Base-by-base conservation (phyloP, 2,797 vertebrate species). In the Gambusia yucatana region DNA sequence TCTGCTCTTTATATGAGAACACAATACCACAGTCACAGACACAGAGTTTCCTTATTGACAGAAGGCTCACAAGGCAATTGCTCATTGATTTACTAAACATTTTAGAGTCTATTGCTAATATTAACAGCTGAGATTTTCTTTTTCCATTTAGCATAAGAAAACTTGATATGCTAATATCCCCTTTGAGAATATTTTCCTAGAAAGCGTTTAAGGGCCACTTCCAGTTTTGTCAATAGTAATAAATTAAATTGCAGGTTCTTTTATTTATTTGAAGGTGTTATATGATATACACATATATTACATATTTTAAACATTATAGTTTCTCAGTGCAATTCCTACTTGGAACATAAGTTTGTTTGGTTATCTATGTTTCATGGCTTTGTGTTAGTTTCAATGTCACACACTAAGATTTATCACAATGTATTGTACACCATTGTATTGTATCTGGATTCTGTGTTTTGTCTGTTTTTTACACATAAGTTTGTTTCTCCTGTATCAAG, bases 1-100 rank as follows among this genome's bases (percentile, higher is more conserved):
- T 87, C 80, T 70, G 72, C 77, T 73, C 79, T 77, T 79, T 75
- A 59, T 75, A 76, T 76, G 22, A 39, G 46, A 82, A 76, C 71
- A 78, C 78, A 89, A 73, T 43, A 25, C 43, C 10, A 43, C 39
- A 73, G 50, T 14, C 41, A 78, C 65, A 78, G 13, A 80, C 46
- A 79, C 67, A 76, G 50, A 67, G 61, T 70, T 79, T 46, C 73
- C 69, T 65, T 73, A 39, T 57, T 55, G 59, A 63, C 41, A 73
- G 28, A 7, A 69, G 43, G 61, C 36, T 46, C 33, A 52, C 57
- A 75, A 25, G 8, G 72, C 13, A 33, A 55, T 50, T 78, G 72
- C 75, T 77, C 61, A 57, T 67, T 75, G 41, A 57, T 43, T 43
- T 8, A 79, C 72, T 46, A 74, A 80, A 82, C 39, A 61, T 30